Evolutionary conservation across 2,888 invertebrate species (phyloP).

Genomic region (Drosophila atroscutellata): DNA sequence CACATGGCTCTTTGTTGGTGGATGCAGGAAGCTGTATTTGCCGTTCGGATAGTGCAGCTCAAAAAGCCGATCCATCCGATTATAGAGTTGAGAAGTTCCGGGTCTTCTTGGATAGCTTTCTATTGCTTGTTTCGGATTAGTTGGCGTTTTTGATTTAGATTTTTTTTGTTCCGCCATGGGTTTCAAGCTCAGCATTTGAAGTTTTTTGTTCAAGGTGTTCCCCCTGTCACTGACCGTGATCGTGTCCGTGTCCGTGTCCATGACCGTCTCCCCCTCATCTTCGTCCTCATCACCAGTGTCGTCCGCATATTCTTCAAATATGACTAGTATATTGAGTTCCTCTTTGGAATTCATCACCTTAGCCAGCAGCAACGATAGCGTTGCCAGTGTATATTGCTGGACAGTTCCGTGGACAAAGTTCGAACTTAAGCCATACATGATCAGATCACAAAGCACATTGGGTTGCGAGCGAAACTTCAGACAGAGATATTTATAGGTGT

Average conservation of each 20-base stretch:
- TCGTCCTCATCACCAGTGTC: not conserved
- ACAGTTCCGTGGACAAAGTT: constrained; percentile 27
- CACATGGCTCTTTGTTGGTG: constrained; percentile 45
- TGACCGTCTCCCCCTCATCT: not conserved
- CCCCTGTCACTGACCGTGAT: not conserved
- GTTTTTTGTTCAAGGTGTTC: not conserved
- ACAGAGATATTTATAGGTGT: constrained; percentile 63
- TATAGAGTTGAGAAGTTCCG: not conserved
- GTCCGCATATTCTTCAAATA: constrained; percentile 32
- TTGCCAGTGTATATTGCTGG: constrained; percentile 66
- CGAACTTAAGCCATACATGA: constrained; percentile 50
- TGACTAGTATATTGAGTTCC: constrained; percentile 28
- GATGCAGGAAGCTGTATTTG: constrained; percentile 34
- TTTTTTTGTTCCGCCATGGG: not conserved
- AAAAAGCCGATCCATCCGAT: constrained; percentile 23
- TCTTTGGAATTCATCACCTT: constrained; percentile 42
- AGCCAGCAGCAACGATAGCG: constrained; percentile 67
- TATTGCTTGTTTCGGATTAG: not conserved
- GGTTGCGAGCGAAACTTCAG: too few relatives aligned
- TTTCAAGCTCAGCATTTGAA: not conserved
- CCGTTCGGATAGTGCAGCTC: constrained; percentile 61
- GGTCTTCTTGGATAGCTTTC: not conserved
- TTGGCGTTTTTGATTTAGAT: not conserved
- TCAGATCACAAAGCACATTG: too few relatives aligned
- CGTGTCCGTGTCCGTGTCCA: not conserved